Evolutionary conservation across 2,888 invertebrate genomes (phyloP), one percentile per base, ranked within the genome.

Genomic region (Xanthia icteritia): DNA sequence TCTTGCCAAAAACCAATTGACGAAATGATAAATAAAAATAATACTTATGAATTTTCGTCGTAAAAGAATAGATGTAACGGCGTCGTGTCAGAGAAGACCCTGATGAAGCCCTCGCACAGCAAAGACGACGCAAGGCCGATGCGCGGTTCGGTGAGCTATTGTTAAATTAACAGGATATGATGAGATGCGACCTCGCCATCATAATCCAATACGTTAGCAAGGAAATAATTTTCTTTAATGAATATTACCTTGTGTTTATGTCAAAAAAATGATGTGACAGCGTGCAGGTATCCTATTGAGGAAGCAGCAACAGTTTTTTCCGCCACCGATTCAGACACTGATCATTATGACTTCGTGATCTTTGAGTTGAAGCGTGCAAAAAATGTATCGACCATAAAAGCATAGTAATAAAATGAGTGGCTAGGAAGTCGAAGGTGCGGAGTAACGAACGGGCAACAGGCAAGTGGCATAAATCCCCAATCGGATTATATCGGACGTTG

Each of bases 161-260:
- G 93, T 94, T 91, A 86, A 92, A 90, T 91, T 92, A 92, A 92
- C 93, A 94, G 94, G 94, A 95, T 94, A 90, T 92, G 91, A 92
- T 92, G 90, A 92, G 87, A 89, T 89, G 89, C 90, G 91, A 89
- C 92, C 94, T 95, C 91, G 92, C 86, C 84, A 88, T 89, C 89
- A 90, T 93, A 92, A 94, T 92, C 92, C 89, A 89, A 94, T 92
- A 91, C 87, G 89, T 93, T 89, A 90, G 91, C 86, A 90, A 93
- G 94, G 94, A 95, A 95, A 92, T 89, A 84, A 92, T 94, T 93
- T 93, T 93, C 87, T 90, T 87, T 91, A 93, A 94, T 92, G 88
- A 91, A 87, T 88, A 88, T 91, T 86, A 89, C 92, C 92, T 93
- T 92, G 91, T 72, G 81, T 78, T 83, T 58, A 82, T 86, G 89